Percentiles rank a stretch among this genome's conserved stretches.
Conservation (phyloP, 2,888 invertebrate species). For the Automeris io region DNA sequence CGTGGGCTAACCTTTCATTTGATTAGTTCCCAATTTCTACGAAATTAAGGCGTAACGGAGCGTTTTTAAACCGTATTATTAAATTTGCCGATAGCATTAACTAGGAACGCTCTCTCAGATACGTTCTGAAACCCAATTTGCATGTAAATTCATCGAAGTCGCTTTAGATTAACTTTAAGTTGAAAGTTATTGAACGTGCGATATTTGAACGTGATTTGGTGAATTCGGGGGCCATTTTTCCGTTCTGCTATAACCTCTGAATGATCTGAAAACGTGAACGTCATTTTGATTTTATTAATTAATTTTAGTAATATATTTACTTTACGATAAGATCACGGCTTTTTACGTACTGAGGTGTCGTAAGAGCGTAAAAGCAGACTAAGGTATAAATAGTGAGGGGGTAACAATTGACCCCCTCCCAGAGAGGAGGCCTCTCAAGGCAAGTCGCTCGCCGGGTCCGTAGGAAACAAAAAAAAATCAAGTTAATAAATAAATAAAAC, state of each 20-base stretch:
- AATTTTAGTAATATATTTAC: too few species aligned
- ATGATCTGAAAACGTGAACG: too few species aligned
- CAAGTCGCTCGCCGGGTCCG: too few species aligned
- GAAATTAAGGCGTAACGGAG: constrained; percentile 7
- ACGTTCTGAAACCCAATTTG: constrained; percentile 66
- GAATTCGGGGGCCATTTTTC: neutral
- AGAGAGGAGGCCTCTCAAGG: too few species aligned
- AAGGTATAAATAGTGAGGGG: too few species aligned
- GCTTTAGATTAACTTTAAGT: constrained; percentile 54
- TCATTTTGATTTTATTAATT: too few species aligned
- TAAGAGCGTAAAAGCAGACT: too few species aligned
- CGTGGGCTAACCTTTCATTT: neutral
- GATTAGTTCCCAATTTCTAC: constrained; percentile 12
- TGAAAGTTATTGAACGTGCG: constrained; percentile 41
- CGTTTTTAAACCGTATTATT: constrained; percentile 1
- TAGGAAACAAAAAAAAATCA: too few species aligned
- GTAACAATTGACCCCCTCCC: too few species aligned
- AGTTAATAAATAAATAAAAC: too few species aligned
- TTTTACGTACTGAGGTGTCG: too few species aligned
- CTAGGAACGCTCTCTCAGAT: constrained; percentile 56
- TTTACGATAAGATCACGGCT: too few species aligned
- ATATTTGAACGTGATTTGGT: constrained; percentile 9
- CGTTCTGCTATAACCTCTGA: neutral
- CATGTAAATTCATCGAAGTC: constrained; percentile 69
- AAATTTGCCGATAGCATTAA: constrained; percentile 38